Percentiles rank a stretch among this genome's conserved stretches.
Evolutionary conservation across 37 sponge, comb jelly and placozoan genomes (phyloP).

Genomic region (Oscarella lobularis): DNA sequence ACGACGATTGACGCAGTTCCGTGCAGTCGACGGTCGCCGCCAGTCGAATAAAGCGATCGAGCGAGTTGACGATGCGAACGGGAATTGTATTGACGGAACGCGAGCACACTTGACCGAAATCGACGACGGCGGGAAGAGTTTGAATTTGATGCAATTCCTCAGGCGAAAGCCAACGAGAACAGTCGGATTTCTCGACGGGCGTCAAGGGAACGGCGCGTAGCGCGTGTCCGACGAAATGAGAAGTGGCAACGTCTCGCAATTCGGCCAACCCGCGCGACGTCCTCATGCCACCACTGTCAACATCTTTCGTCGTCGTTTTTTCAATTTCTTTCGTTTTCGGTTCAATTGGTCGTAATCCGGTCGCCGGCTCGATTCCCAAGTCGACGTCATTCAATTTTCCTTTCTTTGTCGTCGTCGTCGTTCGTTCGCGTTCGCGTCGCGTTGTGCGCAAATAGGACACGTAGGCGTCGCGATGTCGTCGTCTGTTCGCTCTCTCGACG

Average conservation of each 20-base stretch:
- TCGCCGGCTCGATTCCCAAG: slow-evolving; percentile 39
- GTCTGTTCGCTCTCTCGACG: slow-evolving; percentile 12
- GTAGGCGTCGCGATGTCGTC: slow-evolving; percentile 25
- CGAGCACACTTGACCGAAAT: slow-evolving; percentile 24
- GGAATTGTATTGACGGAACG: slow-evolving; percentile 20
- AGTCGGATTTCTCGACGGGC: neutral
- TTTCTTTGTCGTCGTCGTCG: neutral
- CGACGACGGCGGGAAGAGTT: slow-evolving; percentile 15
- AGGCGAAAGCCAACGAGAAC: neutral
- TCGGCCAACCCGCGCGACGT: neutral
- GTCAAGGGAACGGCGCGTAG: neutral
- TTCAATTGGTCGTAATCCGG: slow-evolving; percentile 33
- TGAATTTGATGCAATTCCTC: slow-evolving; percentile 4
- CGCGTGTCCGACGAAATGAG: neutral
- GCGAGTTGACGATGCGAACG: slow-evolving; percentile 11
- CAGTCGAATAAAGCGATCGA: slow-evolving; percentile 17
- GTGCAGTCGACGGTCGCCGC: slow-evolving; percentile 15
- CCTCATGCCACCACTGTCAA: neutral
- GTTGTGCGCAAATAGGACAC: slow-evolving; percentile 19
- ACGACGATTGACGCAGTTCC: slow-evolving; percentile 18
- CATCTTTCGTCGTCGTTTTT: neutral
- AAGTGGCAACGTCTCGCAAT: neutral
- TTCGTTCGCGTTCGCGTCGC: neutral
- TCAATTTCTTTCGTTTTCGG: neutral
- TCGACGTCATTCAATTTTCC: slow-evolving; percentile 14